Percentiles rank a stretch among this genome's conserved stretches.
Conservation (phyloP, 2,797 vertebrate genomes). For the Acanthopagrus latus region DNA sequence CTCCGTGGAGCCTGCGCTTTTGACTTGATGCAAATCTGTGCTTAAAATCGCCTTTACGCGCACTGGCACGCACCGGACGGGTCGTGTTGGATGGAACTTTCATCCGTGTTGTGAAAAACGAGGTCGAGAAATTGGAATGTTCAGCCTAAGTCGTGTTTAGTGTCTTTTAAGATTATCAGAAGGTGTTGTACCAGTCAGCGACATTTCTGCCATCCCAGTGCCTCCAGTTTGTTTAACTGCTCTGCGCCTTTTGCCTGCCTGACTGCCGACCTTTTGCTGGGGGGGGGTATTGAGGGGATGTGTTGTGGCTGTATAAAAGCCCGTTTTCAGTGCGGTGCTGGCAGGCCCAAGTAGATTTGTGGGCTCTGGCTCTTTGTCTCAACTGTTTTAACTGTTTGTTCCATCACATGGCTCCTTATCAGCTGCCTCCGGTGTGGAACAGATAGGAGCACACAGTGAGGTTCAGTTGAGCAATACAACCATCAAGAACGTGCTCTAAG, state of each 20-base stretch:
- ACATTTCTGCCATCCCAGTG: conserved; percentile 23
- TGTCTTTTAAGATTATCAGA: conserved; percentile 35
- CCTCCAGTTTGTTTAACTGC: conserved; percentile 31
- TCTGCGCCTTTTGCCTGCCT: conserved; percentile 61
- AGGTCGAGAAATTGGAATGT: conserved; percentile 28
- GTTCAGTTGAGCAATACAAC: conserved; percentile 49
- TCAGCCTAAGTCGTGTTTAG: conserved; percentile 20
- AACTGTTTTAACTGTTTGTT: conserved; percentile 47
- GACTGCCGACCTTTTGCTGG: conserved; percentile 58
- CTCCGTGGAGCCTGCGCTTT: no score
- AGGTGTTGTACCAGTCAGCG: conserved; percentile 15
- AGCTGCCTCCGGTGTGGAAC: conserved; percentile 46
- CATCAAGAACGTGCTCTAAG: conserved; percentile 31
- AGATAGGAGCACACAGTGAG: conserved; percentile 48
- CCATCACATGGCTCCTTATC: conserved; percentile 64
- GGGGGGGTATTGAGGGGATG: conserved; percentile 12
- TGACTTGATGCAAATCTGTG: no score
- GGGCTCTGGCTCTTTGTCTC: conserved; percentile 41
- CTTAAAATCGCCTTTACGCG: conserved; percentile 27
- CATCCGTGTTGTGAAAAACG: conserved; percentile 31
- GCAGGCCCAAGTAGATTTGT: conserved; percentile 44
- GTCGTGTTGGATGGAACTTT: conserved; percentile 24
- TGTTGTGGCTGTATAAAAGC: conserved; percentile 36
- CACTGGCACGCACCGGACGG: not conserved
- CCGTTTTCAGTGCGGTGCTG: conserved; percentile 44